These are phyloP conservation scores for Macrotus californicus DNA, from an alignment of 2,113 vertebrate genomes.

Conservation along the genomic window DNA sequence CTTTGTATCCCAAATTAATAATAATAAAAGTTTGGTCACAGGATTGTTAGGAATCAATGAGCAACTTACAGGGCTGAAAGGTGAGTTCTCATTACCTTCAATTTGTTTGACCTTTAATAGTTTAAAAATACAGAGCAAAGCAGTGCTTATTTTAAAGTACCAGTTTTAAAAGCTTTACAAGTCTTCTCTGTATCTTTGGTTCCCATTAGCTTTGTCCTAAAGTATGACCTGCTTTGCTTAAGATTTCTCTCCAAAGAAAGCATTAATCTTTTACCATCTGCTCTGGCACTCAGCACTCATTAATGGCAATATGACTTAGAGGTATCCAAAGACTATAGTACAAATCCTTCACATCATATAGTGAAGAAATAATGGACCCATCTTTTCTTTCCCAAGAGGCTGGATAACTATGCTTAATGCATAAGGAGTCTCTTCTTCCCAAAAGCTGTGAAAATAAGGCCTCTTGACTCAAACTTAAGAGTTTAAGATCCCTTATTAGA, in stretches of 20 bases:
- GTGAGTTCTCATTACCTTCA: not conserved
- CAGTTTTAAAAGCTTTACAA: not conserved
- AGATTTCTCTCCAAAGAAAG: constrained; percentile 22
- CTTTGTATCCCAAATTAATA: not conserved
- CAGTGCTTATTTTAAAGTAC: not conserved
- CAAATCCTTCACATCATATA: not conserved
- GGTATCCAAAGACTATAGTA: constrained; percentile 29
- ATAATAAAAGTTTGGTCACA: not conserved
- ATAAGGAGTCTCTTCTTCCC: constrained; percentile 40
- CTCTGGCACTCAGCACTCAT: not conserved
- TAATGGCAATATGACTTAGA: constrained; percentile 8
- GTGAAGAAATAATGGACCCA: constrained; percentile 40
- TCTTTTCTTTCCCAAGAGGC: constrained; percentile 30
- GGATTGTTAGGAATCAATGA: not conserved
- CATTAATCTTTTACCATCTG: constrained; percentile 43
- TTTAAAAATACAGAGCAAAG: not conserved
- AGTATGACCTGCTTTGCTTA: constrained; percentile 34
- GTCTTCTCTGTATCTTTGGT: not conserved
- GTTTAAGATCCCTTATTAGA: constrained; percentile 54
- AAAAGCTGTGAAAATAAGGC: constrained; percentile 54
- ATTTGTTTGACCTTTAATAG: not conserved
- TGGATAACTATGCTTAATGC: constrained; percentile 38
- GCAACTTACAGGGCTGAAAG: not conserved
- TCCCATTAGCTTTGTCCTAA: constrained; percentile 39
- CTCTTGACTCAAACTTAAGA: constrained; percentile 67